phyloP scores from a whole-genome alignment of 2,113 vertebrate genomes.

The Microcebus griseorufus region DNA sequence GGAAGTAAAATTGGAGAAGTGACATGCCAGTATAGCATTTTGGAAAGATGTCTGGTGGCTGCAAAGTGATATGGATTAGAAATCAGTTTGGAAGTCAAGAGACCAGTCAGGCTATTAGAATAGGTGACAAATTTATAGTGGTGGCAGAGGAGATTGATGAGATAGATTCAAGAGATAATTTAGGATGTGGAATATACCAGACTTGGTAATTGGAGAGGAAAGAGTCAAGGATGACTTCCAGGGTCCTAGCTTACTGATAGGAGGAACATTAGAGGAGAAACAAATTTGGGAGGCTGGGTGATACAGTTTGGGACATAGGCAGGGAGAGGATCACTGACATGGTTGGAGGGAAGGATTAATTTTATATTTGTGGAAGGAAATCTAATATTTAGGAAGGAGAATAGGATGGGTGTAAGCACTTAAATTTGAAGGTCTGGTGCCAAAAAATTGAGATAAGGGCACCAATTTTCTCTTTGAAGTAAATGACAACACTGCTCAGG shows the following conservation, averaged over 20 bases:
- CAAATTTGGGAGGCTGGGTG: not conserved
- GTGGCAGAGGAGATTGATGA: not conserved
- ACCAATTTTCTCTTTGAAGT: not conserved
- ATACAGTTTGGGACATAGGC: not conserved
- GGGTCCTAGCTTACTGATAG: not conserved
- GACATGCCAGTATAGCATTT: not conserved
- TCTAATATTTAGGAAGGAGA: not conserved
- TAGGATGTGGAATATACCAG: not conserved
- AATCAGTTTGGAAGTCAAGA: not conserved
- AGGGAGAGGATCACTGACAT: not conserved
- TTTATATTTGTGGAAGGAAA: slow-evolving; percentile 7
- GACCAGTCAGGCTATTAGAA: not conserved
- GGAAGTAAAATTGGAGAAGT: not conserved
- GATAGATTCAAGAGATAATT: not conserved
- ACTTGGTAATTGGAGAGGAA: not conserved
- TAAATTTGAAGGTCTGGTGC: not conserved
- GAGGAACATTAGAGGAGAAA: not conserved
- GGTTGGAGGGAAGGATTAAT: not conserved
- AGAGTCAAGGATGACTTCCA: not conserved
- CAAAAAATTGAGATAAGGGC: not conserved
- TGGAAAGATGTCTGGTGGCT: not conserved
- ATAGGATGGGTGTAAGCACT: not conserved
- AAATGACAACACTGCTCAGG: not conserved
- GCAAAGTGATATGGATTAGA: not conserved
- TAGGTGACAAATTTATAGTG: not conserved